Evolutionary conservation across 2,797 vertebrate genomes (phyloP).

Genomic region (Molothrus ater): DNA sequence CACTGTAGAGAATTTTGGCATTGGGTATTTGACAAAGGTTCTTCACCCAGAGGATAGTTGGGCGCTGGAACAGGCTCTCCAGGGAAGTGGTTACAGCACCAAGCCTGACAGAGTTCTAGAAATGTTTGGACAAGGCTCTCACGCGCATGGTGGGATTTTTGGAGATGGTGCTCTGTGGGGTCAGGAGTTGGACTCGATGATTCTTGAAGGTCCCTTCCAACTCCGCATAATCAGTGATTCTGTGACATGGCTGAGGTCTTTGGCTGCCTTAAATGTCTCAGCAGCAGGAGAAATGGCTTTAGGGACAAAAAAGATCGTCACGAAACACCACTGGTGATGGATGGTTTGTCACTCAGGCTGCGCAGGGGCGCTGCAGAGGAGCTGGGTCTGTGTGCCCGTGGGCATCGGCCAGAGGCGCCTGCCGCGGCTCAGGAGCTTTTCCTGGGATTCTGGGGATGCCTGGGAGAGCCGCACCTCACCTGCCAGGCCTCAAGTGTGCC

Average conservation of each 20-base stretch:
- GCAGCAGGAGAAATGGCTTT: not conserved
- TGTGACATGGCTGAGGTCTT: not conserved
- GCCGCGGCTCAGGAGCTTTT: not conserved
- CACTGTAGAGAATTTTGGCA: rapidly evolving
- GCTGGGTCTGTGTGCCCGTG: rapidly evolving
- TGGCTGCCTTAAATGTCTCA: not conserved
- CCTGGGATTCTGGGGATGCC: not conserved
- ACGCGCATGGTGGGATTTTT: not conserved
- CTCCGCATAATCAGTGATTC: not conserved
- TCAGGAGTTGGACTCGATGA: not conserved
- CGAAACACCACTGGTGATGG: not conserved
- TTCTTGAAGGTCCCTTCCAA: not conserved
- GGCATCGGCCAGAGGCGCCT: not conserved
- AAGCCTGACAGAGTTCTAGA: not conserved
- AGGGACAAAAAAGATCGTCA: not conserved
- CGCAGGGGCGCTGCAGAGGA: rapidly evolving
- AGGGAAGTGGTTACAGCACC: not conserved
- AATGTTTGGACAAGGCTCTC: not conserved
- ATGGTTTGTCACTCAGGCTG: not conserved
- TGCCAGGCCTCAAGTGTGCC: not conserved
- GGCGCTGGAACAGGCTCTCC: not conserved
- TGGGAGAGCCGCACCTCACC: not conserved
- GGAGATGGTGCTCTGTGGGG: not conserved
- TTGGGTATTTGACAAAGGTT: not conserved
- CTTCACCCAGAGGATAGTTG: not conserved